phyloP scores from a whole-genome alignment of 2,888 invertebrate species.

The Nasonia oneida region DNA sequence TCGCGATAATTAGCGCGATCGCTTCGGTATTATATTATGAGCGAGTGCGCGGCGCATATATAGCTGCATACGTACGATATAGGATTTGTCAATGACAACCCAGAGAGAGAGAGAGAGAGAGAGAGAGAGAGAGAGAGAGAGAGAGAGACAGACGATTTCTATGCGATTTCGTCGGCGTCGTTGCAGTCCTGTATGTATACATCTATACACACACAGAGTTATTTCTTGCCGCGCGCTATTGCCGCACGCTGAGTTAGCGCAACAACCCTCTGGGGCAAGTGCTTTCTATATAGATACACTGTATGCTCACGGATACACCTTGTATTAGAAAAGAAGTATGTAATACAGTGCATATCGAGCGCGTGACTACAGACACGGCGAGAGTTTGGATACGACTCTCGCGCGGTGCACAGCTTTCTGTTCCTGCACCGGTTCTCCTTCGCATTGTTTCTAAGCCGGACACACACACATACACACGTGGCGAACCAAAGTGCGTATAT shows the following conservation, averaged over 20 bases:
- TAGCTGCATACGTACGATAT: background rate
- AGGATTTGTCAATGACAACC: background rate
- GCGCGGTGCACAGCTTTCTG: background rate
- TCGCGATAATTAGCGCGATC: conserved; percentile 46
- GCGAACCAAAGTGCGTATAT: conserved; percentile 46
- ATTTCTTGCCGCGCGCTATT: background rate
- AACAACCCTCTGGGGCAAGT: conserved; percentile 6
- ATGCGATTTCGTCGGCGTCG: background rate
- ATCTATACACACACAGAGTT: background rate
- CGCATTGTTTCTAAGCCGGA: conserved; percentile 2
- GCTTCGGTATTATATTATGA: conserved; percentile 15
- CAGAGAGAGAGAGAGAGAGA: background rate
- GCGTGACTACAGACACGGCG: background rate
- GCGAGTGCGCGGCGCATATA: background rate
- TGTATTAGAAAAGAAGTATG: background rate
- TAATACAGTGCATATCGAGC: background rate
- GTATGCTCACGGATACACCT: background rate
- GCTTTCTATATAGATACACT: background rate
- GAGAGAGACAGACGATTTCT: background rate
- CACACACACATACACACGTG: background rate
- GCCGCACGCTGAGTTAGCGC: background rate
- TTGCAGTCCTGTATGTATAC: background rate
- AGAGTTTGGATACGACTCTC: background rate
- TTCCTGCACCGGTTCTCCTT: conserved; percentile 15
- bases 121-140: too few species aligned